Evolutionary conservation across 2,888 invertebrate genomes (phyloP), one percentile per base, ranked within the genome.

Genomic region (Luffia ferchaultella): DNA sequence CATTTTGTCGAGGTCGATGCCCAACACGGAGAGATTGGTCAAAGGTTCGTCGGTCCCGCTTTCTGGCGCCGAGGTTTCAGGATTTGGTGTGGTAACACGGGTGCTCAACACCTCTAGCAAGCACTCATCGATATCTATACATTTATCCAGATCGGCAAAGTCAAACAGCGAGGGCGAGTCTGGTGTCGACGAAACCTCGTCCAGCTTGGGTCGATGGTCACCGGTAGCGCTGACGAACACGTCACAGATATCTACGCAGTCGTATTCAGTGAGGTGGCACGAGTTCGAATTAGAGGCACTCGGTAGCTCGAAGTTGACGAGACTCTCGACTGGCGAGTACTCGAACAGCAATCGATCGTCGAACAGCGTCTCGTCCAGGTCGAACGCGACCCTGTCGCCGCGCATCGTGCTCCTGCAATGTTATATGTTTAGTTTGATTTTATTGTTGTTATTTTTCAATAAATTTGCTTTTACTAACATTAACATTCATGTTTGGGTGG

Each of bases 241-340:
- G 59, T 80, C 79, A 68, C 74, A 72, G 58, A 73, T 12, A 30
- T 30, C 68, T 57, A 78, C 65, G 55, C 76, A 68, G 56, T 78
- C 62, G 61, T 50, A 19, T 40, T 80, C 78, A 67, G 72, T 67
- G 55, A 77, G 63, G 55, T 72, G 74, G 73, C 73, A 76, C 54
- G 77, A 73, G 53, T 65, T 62, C 49, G 58, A 55, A 46, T 76
- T 3, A 3, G 30, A 12, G 12, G 12, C 30, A 30, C 30, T 30
- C 17, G 82, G 82, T 42, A 82, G 62, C 57, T 82, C 78, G 58
- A 82, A 80, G 64, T 80, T 80, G 56, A 79, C 73, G 55, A 83
- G 75, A 51, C 76, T 82, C 56, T 82, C 83, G 7, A 71, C 76
- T 52, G 82, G 80, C 2, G 82, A 80, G 57, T 72, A 74, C 57